A percentile compares a stretch with the other conserved stretches of the same genome.
These are phyloP conservation scores for Scaptomyza reducta DNA, from an alignment of 2,888 invertebrate genomes.

Conservation along the genomic window DNA sequence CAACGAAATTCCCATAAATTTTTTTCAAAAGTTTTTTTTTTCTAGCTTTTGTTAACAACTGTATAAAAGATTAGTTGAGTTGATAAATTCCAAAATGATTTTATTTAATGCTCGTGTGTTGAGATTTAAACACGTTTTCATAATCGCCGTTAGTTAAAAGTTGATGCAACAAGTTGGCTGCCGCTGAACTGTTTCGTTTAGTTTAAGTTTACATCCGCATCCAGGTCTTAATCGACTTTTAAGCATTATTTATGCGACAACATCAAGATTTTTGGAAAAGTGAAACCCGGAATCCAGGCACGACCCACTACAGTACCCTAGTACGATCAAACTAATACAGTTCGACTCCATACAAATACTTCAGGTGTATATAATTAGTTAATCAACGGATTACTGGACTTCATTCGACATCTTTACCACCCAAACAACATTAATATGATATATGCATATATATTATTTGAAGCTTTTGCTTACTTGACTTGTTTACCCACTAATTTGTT, in stretches of 20 bases:
- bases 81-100: background rate
- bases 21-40: background rate
- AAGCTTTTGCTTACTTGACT: background rate
- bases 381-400: slow-evolving; percentile 9
- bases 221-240: slow-evolving; percentile 13
- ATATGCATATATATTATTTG: background rate
- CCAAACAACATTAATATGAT: background rate
- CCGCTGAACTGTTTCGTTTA: slow-evolving; percentile 24
- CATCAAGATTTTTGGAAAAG: slow-evolving; percentile 24
- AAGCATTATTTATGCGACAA: slow-evolving; percentile 29
- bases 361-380: slow-evolving; percentile 14
- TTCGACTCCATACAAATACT: background rate
- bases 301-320: slow-evolving; percentile 37
- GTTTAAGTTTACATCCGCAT: slow-evolving; percentile 33
- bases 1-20: background rate
- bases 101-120: background rate
- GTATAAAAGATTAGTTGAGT: slow-evolving; percentile 9
- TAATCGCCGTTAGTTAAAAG: slow-evolving; percentile 43
- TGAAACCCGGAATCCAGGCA: slow-evolving; percentile 48
- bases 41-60: background rate
- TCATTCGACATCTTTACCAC: background rate
- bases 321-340: background rate
- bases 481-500: background rate
- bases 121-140: slow-evolving; percentile 44
- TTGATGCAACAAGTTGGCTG: slow-evolving; percentile 37